Percentiles rank a stretch among this genome's conserved stretches.
Evolutionary conservation across 2,888 invertebrate genomes (phyloP).

Genomic region (Drosophila pegasa): DNA sequence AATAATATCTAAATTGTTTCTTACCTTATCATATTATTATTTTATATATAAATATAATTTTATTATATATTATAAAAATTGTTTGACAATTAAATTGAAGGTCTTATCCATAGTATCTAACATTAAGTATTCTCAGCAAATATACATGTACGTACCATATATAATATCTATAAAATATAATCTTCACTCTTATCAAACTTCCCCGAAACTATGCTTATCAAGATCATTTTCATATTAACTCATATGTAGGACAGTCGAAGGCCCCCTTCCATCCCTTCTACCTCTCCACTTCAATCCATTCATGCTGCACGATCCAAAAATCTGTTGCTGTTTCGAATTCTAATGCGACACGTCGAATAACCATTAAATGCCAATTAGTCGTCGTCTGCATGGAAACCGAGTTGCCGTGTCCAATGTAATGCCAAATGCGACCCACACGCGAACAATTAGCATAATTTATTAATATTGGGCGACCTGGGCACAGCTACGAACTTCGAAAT

Average conservation of each 20-base stretch:
- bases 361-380: conserved; percentile 65
- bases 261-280: not conserved
- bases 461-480: conserved; percentile 42
- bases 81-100: not conserved
- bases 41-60: not conserved
- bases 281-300: not conserved
- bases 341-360: conserved; percentile 41
- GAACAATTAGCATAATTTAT: conserved; percentile 65
- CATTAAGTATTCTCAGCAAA: not conserved
- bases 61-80: not conserved
- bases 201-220: not conserved
- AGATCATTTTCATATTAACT: not conserved
- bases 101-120: too few relatives aligned
- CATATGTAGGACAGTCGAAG: not conserved
- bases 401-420: conserved; percentile 50
- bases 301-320: conserved; percentile 32
- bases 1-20: not conserved
- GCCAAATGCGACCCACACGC: conserved; percentile 54
- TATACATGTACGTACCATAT: too few relatives aligned
- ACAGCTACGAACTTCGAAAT: conserved; percentile 1
- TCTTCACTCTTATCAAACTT: not conserved
- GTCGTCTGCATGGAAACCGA: conserved; percentile 20
- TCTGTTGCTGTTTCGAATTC: conserved; percentile 28
- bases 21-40: too few relatives aligned
- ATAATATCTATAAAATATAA: not conserved